phyloP scores from a whole-genome alignment of 2,113 vertebrate species.

The Macaca nemestrina region DNA sequence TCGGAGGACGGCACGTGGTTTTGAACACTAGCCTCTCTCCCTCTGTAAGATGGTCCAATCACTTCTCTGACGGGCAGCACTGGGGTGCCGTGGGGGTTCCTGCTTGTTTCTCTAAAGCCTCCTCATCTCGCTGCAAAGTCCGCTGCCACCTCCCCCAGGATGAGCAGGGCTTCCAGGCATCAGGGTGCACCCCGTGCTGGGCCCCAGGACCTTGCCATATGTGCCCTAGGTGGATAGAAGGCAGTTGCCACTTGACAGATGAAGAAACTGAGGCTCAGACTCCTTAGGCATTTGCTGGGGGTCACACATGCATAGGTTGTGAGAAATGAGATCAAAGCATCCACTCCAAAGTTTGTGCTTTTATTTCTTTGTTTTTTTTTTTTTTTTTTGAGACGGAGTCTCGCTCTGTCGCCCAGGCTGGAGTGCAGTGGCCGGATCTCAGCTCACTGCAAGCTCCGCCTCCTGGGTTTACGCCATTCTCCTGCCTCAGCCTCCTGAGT shows the following conservation, averaged over 20 bases:
- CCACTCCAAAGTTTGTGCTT: neutral
- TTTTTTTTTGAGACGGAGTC: too few relatives aligned
- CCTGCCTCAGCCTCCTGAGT: too few relatives aligned
- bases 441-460: too few relatives aligned
- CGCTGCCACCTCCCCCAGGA: accelerated
- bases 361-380: too few relatives aligned
- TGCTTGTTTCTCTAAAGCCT: neutral
- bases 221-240: neutral
- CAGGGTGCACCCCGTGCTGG: neutral
- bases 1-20: neutral
- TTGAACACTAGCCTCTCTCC: neutral
- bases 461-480: too few relatives aligned
- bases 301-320: neutral
- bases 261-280: neutral
- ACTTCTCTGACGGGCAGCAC: neutral
- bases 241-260: neutral
- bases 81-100: neutral
- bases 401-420: too few relatives aligned
- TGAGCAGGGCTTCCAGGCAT: neutral
- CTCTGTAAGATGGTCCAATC: neutral
- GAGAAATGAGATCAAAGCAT: neutral
- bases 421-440: too few relatives aligned
- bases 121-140: neutral
- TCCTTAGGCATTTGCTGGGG: neutral
- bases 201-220: neutral